Evolutionary conservation across 2,797 vertebrate species (phyloP).

Genomic region (Mergus octosetaceus): DNA sequence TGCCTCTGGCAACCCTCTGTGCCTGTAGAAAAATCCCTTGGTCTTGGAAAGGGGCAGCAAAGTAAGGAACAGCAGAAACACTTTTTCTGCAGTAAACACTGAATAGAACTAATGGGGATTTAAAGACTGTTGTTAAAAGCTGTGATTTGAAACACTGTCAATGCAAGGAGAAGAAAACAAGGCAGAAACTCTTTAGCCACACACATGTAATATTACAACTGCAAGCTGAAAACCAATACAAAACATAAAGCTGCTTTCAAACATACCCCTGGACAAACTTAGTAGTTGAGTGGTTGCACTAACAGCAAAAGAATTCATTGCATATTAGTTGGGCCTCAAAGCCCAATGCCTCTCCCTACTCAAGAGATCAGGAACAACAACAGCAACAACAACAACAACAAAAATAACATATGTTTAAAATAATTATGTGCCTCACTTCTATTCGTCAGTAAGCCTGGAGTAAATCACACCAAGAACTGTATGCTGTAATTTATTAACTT

Average conservation of each 20-base stretch:
- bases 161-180: not conserved
- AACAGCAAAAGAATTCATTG: not conserved
- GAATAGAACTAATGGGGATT: not conserved
- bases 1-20: not conserved
- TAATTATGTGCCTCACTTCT: not conserved
- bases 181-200: not conserved
- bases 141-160: not conserved
- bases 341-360: not conserved
- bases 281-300: not conserved
- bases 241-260: not conserved
- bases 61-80: not conserved
- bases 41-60: not conserved
- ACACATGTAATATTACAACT: not conserved
- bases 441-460: not conserved
- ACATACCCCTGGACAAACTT: not conserved
- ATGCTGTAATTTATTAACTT: not conserved
- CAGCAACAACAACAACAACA: not conserved
- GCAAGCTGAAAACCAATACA: not conserved
- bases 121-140: not conserved
- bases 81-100: not conserved
- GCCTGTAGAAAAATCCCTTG: conserved; percentile 9
- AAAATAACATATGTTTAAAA: not conserved
- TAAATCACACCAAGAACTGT: not conserved
- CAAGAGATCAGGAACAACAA: not conserved
- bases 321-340: not conserved